A percentile compares a stretch with the other conserved stretches of the same genome.
Evolutionary conservation across 2,797 vertebrate genomes (phyloP).

Genomic region (Aulostomus chinensis): DNA sequence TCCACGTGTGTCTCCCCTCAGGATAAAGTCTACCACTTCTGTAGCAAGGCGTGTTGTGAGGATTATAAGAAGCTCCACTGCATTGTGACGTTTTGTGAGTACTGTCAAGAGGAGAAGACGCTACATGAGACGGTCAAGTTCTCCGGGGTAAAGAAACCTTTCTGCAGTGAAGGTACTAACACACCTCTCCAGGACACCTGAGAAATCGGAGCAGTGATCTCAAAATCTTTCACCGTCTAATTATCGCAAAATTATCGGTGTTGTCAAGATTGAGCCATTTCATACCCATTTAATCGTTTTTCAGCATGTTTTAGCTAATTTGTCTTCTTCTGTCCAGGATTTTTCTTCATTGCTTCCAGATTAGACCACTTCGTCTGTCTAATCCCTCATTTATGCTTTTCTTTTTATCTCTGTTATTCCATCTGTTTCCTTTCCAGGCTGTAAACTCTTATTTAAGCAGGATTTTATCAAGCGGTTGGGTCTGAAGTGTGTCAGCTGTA

Average conservation of each 20-base stretch:
- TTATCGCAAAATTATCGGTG: no score
- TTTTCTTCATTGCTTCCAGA: no score
- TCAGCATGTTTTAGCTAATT: no score
- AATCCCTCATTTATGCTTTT: not conserved
- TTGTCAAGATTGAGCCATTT: no score
- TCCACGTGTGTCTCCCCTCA: conserved; percentile 60
- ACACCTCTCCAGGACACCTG: not conserved
- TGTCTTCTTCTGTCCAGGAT: no score
- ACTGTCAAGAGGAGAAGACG: conserved; percentile 98
- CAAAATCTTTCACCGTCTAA: no score
- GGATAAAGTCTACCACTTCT: conserved; percentile 98
- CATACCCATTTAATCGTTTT: no score
- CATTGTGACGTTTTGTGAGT: conserved; percentile 97
- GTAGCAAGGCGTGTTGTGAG: conserved; percentile 94
- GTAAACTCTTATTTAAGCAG: conserved; percentile 97
- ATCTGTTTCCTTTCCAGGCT: conserved; percentile 78
- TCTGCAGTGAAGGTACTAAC: conserved; percentile 96
- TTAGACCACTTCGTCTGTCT: no score
- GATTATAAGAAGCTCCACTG: conserved; percentile 99
- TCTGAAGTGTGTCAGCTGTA: conserved; percentile 96
- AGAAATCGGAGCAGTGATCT: no score
- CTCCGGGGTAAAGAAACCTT: conserved; percentile 95
- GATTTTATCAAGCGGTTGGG: conserved; percentile 94
- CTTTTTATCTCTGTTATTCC: not conserved
- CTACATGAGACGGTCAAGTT: conserved; percentile 95